Base-by-base conservation (phyloP, 2,113 vertebrate species). In the Hiodon alosoides region DNA sequence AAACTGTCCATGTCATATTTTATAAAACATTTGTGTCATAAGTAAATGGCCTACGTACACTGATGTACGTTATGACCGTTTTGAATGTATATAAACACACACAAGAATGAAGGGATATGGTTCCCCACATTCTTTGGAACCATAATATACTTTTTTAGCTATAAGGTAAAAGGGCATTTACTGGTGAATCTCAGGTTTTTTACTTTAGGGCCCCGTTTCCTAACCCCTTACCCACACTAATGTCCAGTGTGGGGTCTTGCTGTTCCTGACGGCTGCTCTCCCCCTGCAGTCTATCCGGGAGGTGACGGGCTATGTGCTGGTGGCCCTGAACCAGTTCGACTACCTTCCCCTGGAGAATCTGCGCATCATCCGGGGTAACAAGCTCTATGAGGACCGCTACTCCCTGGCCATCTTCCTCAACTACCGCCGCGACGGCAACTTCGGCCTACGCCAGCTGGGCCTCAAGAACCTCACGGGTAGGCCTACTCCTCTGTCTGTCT, bases 251-350 rank as follows among this genome's bases (percentile, higher is more conserved):
- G 31, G 31, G 31, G 31, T 31, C 31, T 31, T 31, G 50, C 31
- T 66, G n/a, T 55, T 5, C 7, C 52, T 74, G 6, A 53, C 73
- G 4, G 17, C 11, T 69, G 48, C 58, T 51, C 47, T 47, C n/a
- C 5, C 51, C 8, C n/a, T 81, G 7, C 92, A 99, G 97, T 98
- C 97, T 0, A 96, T 99, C 81, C 88, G 96, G 82, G 97, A 99
- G 85, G 97, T 99, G 85, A 98, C 97, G 0, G 97, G 97, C 81
- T 99, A 99, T 0, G 95, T 99, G 79, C 78, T 99, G 85, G 96
- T 98, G 85, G 97, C 95, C n/a, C 83, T 99, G 61, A 99, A 99
- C 86, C 96, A 99, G 87, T 98, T 99, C 68, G 96, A 96, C 17
- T 94, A 95, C 83, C 91, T 99, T 79, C 96, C 96, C 0, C 69